Evolutionary conservation across 2,113 vertebrate genomes (phyloP), one percentile per base, ranked within the genome.

Genomic region (Bubo bubo): DNA sequence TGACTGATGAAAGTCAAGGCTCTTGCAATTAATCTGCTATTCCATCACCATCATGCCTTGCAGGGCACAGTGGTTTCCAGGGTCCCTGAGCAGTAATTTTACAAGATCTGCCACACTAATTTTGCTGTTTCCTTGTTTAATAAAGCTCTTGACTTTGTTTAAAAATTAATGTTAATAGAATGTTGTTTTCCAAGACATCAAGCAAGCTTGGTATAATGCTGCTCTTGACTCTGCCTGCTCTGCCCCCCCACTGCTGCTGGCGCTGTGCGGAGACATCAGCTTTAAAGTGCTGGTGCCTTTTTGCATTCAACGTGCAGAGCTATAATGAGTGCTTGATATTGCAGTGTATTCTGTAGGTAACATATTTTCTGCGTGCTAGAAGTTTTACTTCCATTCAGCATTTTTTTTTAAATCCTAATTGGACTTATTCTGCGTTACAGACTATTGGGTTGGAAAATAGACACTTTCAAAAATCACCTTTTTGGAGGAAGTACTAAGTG

Each of bases 51-150:
- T 68, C 16, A 0, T 41, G 73, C 62, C 86, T 89, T 37, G 56
- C 8, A 0, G 89, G 86, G 53, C 77, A 41, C 71, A 34, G 86
- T 56, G 13, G 49, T 62, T 94, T 79, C 56, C 76, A 80, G 83
- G 10, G 10, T 93, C 95, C 86, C 89, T 28, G n/a, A 95, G 73
- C 86, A 64, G 88, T 84, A 22, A 53, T 89, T 91, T 39, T 85
- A 75, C 89, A 90, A 95, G 89, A 71, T 79, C 67, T 93, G 84
- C 79, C 84, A 53, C 37, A 0, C 89, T 96, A 37, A 76, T 86
- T 95, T 90, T 91, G 81, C 95, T 63, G 35, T 91, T 96, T 96
- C 86, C 89, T 59, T 91, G 71, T 94, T 95, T 87, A 95, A 96
- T 93, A 88, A 95, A 95, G 77, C 81, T 63, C 77, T 80, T 67